Conservation (phyloP, 2,797 vertebrate genomes). For the Gallinago solitaria region DNA sequence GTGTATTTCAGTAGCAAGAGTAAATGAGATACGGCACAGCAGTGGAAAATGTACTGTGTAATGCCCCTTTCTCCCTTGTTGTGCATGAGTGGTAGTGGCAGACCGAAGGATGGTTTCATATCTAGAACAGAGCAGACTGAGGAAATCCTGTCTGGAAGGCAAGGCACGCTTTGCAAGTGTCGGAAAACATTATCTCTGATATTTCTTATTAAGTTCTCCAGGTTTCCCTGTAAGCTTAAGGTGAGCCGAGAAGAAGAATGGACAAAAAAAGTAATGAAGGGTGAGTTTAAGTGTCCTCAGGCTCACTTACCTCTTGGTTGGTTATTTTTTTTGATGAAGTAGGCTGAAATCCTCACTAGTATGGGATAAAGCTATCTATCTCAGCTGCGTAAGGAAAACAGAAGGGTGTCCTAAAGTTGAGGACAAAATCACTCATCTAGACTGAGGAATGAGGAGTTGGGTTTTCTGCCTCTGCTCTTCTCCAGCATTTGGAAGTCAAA, state of each 20-base stretch:
- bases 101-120: neutral
- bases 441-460: neutral
- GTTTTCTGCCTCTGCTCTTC: neutral
- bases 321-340: neutral
- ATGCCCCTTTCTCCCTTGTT: slow-evolving; percentile 36
- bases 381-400: neutral
- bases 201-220: slow-evolving; percentile 15
- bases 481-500: too few relatives aligned
- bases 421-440: neutral
- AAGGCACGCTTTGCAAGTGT: slow-evolving; percentile 41
- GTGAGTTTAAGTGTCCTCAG: rapidly evolving
- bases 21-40: slow-evolving; percentile 55
- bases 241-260: neutral
- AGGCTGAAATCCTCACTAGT: neutral
- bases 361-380: neutral
- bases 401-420: neutral
- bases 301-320: neutral
- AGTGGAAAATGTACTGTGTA: slow-evolving; percentile 24
- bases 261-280: neutral
- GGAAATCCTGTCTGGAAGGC: slow-evolving; percentile 57
- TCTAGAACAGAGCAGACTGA: slow-evolving; percentile 22
- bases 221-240: slow-evolving; percentile 20
- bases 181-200: neutral
- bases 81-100: slow-evolving; percentile 40
- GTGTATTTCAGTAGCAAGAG: slow-evolving; percentile 24